phyloP scores from a whole-genome alignment of 2,113 vertebrate genomes.

The Okapia johnstoni region DNA sequence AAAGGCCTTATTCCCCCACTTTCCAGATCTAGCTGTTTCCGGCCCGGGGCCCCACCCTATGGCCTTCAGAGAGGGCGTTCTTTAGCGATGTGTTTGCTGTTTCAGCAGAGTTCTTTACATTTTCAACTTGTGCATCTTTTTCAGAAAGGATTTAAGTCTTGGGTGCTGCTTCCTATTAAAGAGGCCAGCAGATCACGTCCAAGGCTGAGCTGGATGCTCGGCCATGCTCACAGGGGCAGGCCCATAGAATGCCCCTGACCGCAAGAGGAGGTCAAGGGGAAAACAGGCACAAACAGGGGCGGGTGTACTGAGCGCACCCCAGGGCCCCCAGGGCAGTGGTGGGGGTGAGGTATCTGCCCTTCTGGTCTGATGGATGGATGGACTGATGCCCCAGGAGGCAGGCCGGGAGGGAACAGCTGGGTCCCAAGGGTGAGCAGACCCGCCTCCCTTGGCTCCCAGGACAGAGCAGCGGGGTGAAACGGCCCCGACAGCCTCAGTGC shows the following conservation, averaged over 20 bases:
- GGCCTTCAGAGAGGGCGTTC: not conserved
- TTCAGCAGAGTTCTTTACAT: not conserved
- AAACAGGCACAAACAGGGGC: not conserved
- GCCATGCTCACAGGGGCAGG: not conserved
- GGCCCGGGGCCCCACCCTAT: not conserved
- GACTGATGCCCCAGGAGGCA: rapidly evolving
- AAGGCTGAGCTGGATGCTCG: not conserved
- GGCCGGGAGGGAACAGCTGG: not conserved
- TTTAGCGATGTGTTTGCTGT: rapidly evolving
- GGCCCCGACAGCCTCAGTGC: rapidly evolving
- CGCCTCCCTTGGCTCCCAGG: not conserved
- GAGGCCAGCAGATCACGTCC: not conserved
- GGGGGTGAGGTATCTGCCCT: no score
- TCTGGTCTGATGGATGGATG: no score
- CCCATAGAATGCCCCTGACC: no score
- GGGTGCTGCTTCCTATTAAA: not conserved
- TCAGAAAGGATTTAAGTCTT: not conserved
- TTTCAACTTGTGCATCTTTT: not conserved
- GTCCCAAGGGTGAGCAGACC: not conserved
- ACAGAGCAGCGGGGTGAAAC: not conserved
- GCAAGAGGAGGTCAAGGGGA: rapidly evolving
- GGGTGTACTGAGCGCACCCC: not conserved
- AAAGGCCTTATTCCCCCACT: not conserved
- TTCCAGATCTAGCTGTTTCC: not conserved
- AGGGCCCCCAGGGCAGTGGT: rapidly evolving